Evolutionary conservation across 2,888 invertebrate species (phyloP).

Genomic region (Chalcis sispes): DNA sequence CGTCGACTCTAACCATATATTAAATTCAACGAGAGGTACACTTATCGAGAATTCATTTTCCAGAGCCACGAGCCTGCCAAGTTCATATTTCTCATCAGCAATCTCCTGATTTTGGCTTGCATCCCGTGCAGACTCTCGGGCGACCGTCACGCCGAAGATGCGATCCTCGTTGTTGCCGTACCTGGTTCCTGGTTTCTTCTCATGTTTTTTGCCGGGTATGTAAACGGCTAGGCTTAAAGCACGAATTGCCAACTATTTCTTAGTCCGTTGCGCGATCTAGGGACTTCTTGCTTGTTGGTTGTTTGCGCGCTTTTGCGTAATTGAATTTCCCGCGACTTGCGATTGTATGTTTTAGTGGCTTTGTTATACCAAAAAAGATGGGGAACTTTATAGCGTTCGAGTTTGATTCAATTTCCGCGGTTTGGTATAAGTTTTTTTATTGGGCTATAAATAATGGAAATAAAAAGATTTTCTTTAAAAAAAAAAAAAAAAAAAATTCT

Average conservation of each 20-base stretch:
- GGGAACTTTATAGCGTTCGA: not conserved
- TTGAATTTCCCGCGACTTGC: slow-evolving; percentile 24
- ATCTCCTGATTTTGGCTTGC: slow-evolving; percentile 91
- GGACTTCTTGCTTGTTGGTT: not conserved
- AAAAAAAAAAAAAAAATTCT: no score
- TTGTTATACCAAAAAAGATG: not conserved
- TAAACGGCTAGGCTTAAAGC: not conserved
- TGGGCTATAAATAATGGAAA: no score
- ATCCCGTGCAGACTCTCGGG: slow-evolving; percentile 89
- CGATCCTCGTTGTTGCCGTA: slow-evolving; percentile 92
- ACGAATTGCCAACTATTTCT: slow-evolving; percentile 16
- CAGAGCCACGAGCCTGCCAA: slow-evolving; percentile 97
- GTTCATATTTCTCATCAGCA: slow-evolving; percentile 93
- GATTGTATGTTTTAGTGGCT: not conserved
- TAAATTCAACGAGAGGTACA: no score
- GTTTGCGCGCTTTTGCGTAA: slow-evolving; percentile 25
- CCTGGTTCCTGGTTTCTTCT: slow-evolving; percentile 98
- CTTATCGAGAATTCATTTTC: slow-evolving; percentile 63
- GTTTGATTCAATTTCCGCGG: not conserved
- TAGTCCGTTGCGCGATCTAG: not conserved
- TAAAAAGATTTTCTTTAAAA: no score
- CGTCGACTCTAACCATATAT: no score
- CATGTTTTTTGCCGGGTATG: slow-evolving; percentile 99
- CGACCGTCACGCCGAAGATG: slow-evolving; percentile 90
- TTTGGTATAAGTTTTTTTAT: no score